Conservation (phyloP, 53 echinoderm and acorn worm species). For the Apostichopus leukothele region DNA sequence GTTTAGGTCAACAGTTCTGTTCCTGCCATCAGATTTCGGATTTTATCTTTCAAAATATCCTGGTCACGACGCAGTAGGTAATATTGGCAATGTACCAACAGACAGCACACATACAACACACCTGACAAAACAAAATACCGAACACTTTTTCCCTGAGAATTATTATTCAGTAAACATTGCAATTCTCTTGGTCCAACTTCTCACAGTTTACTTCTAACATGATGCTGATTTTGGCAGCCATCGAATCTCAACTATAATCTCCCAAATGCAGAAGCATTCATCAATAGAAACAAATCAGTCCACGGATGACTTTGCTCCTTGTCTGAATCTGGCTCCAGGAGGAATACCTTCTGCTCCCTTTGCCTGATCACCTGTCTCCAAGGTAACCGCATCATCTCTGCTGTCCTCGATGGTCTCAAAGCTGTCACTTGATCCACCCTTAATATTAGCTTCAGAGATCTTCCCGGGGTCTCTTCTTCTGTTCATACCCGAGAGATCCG, state of each 20-base stretch:
- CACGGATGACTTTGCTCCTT: background rate
- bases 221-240: background rate
- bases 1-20: no score
- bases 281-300: background rate
- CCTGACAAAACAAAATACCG: no score
- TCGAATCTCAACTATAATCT: background rate
- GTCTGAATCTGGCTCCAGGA: constrained; percentile 27
- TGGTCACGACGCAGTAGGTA: no score
- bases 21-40: no score
- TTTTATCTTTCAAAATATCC: no score
- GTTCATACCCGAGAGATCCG: background rate
- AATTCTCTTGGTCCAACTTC: no score
- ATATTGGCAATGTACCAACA: no score
- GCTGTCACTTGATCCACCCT: constrained; percentile 45
- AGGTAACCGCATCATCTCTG: constrained; percentile 3
- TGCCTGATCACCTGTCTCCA: background rate
- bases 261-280: background rate
- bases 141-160: no score
- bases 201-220: background rate
- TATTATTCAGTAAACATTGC: no score
- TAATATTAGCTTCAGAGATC: background rate
- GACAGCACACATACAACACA: no score
- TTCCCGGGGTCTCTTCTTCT: background rate
- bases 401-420: constrained; percentile 39
- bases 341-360: background rate